Conservation (phyloP, 37 sponge, comb jelly and placozoan genomes). For the Crambe crambe region DNA sequence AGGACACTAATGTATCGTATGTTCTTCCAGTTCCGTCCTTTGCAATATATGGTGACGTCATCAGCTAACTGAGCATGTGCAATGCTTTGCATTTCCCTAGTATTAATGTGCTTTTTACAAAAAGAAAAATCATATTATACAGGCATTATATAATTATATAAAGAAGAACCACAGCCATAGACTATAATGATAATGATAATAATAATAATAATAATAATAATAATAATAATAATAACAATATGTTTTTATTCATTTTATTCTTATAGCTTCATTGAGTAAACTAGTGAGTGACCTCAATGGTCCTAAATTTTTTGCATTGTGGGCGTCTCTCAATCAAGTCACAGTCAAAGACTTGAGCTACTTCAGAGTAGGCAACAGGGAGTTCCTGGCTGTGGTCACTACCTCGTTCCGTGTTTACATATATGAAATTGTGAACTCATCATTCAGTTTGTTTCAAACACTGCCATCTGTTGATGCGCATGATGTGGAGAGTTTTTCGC, state of each 20-base stretch:
- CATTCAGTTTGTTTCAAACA: constrained; percentile 8
- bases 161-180: no score
- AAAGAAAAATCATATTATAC: no score
- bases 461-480: neutral
- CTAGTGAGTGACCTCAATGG: neutral
- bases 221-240: no score
- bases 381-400: neutral
- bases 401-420: neutral
- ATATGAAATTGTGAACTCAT: constrained; percentile 1
- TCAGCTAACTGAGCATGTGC: no score
- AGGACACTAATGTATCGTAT: no score
- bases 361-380: neutral
- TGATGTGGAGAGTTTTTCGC: neutral
- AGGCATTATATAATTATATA: no score
- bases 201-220: no score
- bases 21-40: no score
- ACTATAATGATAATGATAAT: no score
- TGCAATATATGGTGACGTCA: no score
- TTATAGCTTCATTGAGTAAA: neutral
- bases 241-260: neutral
- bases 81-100: no score
- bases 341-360: neutral
- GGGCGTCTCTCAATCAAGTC: neutral
- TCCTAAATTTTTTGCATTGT: neutral
- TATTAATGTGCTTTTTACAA: no score